Base-by-base conservation (phyloP, 2,888 invertebrate genomes). In the Rhagium mordax region DNA sequence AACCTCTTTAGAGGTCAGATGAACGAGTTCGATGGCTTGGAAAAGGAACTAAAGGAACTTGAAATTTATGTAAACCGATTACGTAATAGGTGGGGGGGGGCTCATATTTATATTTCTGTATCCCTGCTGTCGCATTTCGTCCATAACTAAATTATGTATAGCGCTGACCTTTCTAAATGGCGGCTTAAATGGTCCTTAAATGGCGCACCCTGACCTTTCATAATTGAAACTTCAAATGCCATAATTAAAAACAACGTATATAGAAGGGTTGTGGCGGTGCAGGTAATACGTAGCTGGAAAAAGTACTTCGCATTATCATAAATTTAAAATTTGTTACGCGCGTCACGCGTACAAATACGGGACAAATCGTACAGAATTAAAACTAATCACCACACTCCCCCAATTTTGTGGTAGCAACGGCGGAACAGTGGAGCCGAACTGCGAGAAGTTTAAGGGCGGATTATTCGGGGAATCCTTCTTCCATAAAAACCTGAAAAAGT, bases 211-310 rank as follows among this genome's bases (percentile, higher is more conserved):
- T 67, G 55, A 57, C 55, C 69, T 49, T 51, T 66, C 53, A 21
- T 51, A 15, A 21, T 41, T 41, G 27, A 53, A 53, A 66, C 21
- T 24, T 66, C 41, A 64, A 64, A 64, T 64, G 64, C 4, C 49
- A 27, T 13, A 48, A 61, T 51, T 51, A 51, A 51, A 51, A 21
- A 21, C 10, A 21, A 51, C n/a, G n/a, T n/a, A n/a, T n/a, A n/a
- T n/a, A n/a, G n/a, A n/a, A n/a, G n/a, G n/a, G n/a, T n/a, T n/a
- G n/a, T n/a, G n/a, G n/a, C n/a, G n/a, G n/a, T n/a, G n/a, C n/a
- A n/a, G n/a, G n/a, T n/a, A 53, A n/a, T 41, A 41, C n/a, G n/a
- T 41, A n/a, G n/a, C 41, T 41, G n/a, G 4, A 41, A 41, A 41
- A 41, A n/a, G 41, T 41, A n/a, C n/a, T 4, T n/a, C n/a, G 5